Conservation (phyloP, 2,888 invertebrate species). For the Drosophila tanythrix region DNA sequence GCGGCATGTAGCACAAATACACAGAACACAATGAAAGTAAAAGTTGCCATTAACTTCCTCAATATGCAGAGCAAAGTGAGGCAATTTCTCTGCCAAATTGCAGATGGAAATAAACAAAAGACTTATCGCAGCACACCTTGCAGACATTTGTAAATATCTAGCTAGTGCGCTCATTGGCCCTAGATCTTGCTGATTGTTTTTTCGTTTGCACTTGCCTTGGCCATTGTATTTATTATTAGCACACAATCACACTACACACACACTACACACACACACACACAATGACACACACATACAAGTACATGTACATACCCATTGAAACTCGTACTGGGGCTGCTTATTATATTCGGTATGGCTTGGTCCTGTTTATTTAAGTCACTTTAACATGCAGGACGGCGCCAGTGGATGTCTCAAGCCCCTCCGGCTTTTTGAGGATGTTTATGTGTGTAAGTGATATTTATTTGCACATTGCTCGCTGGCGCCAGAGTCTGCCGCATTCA, state of each 20-base stretch:
- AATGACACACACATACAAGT: neutral
- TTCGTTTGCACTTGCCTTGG: conserved; percentile 11
- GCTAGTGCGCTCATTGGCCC: conserved; percentile 15
- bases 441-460: conserved; percentile 68
- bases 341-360: conserved; percentile 11
- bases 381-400: conserved; percentile 55
- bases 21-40: conserved; percentile 8
- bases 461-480: conserved; percentile 61
- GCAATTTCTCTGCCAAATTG: conserved; percentile 23
- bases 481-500: conserved; percentile 48
- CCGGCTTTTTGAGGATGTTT: conserved; percentile 37
- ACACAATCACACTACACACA: conserved; percentile 1
- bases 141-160: neutral
- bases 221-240: conserved; percentile 13
- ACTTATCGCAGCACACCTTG: conserved; percentile 14
- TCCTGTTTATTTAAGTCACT: conserved; percentile 41
- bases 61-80: neutral
- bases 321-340: conserved; percentile 17
- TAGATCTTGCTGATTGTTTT: conserved; percentile 29
- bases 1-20: conserved; percentile 28
- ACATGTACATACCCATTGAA: conserved; percentile 1
- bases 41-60: conserved; percentile 4
- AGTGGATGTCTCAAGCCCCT: conserved; percentile 31
- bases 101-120: conserved; percentile 21
- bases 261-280: neutral